These are phyloP conservation scores for Chymomyza costata DNA, from an alignment of 1,140 invertebrate species.

Conservation along the genomic window DNA sequence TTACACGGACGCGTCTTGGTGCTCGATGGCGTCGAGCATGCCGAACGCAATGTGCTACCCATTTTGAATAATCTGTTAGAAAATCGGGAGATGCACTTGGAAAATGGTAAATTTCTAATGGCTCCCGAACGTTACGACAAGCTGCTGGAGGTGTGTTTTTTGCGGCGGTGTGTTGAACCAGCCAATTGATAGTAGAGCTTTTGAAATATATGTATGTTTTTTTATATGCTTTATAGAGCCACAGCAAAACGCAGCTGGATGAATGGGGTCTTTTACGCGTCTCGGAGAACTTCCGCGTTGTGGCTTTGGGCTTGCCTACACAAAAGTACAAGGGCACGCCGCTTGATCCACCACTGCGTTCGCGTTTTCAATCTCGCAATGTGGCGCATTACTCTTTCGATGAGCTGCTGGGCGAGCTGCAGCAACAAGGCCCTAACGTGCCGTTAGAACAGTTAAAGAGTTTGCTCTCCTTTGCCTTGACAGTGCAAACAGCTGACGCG, in stretches of 20 bases:
- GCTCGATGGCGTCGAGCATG: slow-evolving; percentile 98
- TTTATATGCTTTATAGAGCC: slow-evolving; percentile 79
- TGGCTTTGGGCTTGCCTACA: slow-evolving; percentile 91
- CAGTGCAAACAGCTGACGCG: slow-evolving; percentile 83
- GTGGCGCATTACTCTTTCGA: slow-evolving; percentile 80
- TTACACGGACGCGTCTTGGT: slow-evolving; percentile 91
- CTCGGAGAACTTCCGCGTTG: slow-evolving; percentile 93
- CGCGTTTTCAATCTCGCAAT: slow-evolving; percentile 94
- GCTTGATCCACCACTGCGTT: slow-evolving; percentile 95
- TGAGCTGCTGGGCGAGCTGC: slow-evolving; percentile 79
- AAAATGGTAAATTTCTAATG: slow-evolving; percentile 96
- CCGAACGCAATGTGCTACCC: slow-evolving; percentile 96
- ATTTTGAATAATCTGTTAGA: slow-evolving; percentile 99
- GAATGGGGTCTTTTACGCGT: slow-evolving; percentile 92
- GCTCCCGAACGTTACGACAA: slow-evolving; percentile 92
- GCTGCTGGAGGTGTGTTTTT: slow-evolving; percentile 83
- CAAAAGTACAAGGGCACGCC: slow-evolving; percentile 94
- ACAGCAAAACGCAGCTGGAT: slow-evolving; percentile 81
- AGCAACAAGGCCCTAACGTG: slow-evolving; percentile 78
- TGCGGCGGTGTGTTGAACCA: too few relatives aligned
- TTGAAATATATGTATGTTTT: too few relatives aligned
- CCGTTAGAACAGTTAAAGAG: slow-evolving; percentile 79
- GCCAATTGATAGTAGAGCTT: too few relatives aligned
- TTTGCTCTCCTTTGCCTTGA: slow-evolving; percentile 85
- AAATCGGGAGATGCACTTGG: slow-evolving; percentile 98